Percentiles rank a stretch among this genome's conserved stretches.
Evolutionary conservation across 2,888 invertebrate genomes (phyloP).

Genomic region (Zygaena filipendulae): DNA sequence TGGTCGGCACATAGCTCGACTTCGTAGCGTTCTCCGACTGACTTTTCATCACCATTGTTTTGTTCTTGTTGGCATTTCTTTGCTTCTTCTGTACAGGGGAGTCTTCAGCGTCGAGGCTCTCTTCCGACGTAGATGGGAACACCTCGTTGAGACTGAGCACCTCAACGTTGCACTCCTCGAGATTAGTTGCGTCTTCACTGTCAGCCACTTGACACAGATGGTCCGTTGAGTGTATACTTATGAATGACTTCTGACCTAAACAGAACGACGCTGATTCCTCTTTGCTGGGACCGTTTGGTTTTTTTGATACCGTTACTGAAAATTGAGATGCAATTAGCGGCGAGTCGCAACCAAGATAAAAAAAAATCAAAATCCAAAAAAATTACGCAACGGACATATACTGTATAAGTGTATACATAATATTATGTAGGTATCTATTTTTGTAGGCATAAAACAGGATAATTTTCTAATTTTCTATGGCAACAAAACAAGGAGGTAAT

Average conservation of each 20-base stretch:
- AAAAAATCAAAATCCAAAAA: too few relatives aligned
- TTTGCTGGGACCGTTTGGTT: slow-evolving; percentile 32
- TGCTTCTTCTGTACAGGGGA: slow-evolving; percentile 30
- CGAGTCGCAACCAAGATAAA: too few relatives aligned
- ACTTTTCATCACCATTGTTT: slow-evolving; percentile 23
- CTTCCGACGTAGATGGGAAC: slow-evolving; percentile 60
- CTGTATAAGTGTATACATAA: too few relatives aligned
- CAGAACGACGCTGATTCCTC: slow-evolving; percentile 31
- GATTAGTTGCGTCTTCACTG: slow-evolving; percentile 27
- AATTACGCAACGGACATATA: too few relatives aligned
- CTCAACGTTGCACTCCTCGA: slow-evolving; percentile 55
- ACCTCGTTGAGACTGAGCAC: slow-evolving; percentile 54
- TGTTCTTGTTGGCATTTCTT: slow-evolving; percentile 28
- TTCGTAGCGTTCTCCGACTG: slow-evolving; percentile 28
- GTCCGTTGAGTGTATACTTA: slow-evolving; percentile 60
- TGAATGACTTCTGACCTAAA: slow-evolving; percentile 51
- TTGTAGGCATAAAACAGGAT: too few relatives aligned
- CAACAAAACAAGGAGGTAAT: too few relatives aligned
- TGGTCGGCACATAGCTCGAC: slow-evolving; percentile 41
- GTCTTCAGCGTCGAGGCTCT: slow-evolving; percentile 52
- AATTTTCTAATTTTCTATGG: too few relatives aligned
- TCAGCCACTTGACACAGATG: slow-evolving; percentile 49
- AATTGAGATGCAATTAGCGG: too few relatives aligned
- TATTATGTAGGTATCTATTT: too few relatives aligned
- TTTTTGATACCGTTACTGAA: slow-evolving; percentile 56